Conservation (phyloP, 2,113 vertebrate species). For the Pithys albifrons region DNA sequence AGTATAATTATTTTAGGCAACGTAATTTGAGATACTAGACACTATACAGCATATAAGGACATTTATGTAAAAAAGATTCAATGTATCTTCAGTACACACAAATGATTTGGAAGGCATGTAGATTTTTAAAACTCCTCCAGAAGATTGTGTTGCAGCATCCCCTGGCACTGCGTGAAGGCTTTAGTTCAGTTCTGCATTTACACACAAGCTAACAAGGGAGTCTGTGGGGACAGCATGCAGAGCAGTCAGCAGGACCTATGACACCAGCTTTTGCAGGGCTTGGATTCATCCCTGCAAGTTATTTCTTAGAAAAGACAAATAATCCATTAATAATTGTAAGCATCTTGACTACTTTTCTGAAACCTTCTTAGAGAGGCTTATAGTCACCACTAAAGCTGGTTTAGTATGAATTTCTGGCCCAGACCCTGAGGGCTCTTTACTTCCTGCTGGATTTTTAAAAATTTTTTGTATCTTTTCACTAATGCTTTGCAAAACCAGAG, state of each 20-base stretch:
- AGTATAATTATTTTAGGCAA: neutral
- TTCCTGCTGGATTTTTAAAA: constrained; percentile 38
- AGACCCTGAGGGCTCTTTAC: constrained; percentile 50
- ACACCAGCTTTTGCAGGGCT: constrained; percentile 55
- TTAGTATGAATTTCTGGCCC: constrained; percentile 57
- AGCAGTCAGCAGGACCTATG: neutral
- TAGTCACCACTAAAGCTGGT: constrained; percentile 50
- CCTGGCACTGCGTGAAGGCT: neutral
- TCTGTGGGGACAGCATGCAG: neutral
- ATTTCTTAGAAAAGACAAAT: constrained; percentile 61
- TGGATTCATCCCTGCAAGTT: constrained; percentile 66
- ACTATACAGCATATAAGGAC: neutral
- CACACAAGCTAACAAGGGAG: neutral
- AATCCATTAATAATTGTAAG: constrained; percentile 61
- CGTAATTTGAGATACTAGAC: neutral
- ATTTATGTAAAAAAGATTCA: neutral
- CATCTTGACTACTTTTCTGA: constrained; percentile 65
- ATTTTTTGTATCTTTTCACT: constrained; percentile 13
- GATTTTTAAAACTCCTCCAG: neutral
- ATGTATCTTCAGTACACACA: neutral
- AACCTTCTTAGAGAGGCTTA: constrained; percentile 60
- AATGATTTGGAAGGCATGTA: neutral
- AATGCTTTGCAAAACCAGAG: constrained; percentile 29
- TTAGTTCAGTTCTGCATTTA: neutral
- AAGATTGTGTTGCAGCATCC: neutral